phyloP scores from a whole-genome alignment of 2,113 vertebrate species.

The Trematocara unimaculatum region DNA sequence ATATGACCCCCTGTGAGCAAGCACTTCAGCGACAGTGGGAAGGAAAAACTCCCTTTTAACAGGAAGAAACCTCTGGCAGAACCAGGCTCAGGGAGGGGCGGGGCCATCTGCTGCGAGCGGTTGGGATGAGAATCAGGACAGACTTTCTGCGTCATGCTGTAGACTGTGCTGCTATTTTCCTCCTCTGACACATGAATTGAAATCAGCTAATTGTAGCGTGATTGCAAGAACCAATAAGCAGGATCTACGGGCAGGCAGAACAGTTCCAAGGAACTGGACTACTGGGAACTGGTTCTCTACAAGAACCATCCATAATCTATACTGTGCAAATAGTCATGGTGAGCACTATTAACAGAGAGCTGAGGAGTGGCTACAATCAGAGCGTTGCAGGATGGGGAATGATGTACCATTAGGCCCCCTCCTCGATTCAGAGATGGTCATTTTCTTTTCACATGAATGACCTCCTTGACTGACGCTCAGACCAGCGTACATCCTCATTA shows the following conservation, averaged over 20 bases:
- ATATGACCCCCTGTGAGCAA: fast-evolving
- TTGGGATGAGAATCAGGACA: not conserved
- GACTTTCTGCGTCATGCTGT: not conserved
- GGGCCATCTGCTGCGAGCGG: fast-evolving
- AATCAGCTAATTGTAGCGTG: not conserved
- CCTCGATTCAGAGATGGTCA: not conserved
- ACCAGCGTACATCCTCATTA: not conserved
- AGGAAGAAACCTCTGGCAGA: not conserved
- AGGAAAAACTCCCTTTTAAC: not conserved
- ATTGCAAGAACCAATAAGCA: not conserved
- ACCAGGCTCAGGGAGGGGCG: not conserved
- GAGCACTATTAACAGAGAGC: not conserved
- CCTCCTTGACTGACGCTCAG: not conserved
- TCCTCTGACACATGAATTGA: not conserved
- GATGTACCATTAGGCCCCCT: not conserved
- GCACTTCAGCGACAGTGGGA: not conserved
- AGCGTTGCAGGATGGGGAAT: not conserved
- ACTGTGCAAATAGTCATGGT: not conserved
- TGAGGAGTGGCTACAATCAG: not conserved
- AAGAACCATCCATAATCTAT: not conserved
- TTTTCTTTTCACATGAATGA: not conserved
- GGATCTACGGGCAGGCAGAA: not conserved
- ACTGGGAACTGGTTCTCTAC: not conserved
- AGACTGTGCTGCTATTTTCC: not conserved
- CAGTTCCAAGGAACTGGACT: not conserved